Evolutionary conservation across 1,140 invertebrate species (phyloP).

Genomic region (Daktulosphaira vitifoliae): DNA sequence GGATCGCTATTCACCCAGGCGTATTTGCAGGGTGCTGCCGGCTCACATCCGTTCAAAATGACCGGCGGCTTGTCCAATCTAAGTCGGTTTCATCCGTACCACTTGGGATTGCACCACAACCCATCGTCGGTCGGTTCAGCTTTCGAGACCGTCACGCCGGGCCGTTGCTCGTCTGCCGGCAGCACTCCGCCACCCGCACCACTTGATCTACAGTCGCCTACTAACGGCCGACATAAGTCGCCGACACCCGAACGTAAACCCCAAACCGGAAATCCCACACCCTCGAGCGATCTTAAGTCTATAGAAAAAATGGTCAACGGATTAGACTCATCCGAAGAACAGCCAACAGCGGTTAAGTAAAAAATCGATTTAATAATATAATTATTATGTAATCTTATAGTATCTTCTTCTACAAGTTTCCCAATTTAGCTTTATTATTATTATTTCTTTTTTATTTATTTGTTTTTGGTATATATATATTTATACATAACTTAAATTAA

Average conservation of each 20-base stretch:
- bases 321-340: conserved; percentile 50
- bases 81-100: conserved; percentile 43
- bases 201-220: conserved; percentile 34
- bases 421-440: too few relatives aligned
- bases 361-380: too few relatives aligned
- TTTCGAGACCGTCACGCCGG: conserved; percentile 74
- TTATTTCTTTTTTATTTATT: too few relatives aligned
- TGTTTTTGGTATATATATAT: too few relatives aligned
- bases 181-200: conserved; percentile 26
- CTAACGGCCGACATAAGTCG: conserved; percentile 22
- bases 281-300: conserved; percentile 70
- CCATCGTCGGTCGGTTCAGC: conserved; percentile 60
- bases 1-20: conserved; percentile 54
- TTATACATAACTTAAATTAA: too few relatives aligned
- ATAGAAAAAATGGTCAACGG: conserved; percentile 97
- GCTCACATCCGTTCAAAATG: conserved; percentile 45
- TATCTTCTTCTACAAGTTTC: too few relatives aligned
- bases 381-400: too few relatives aligned
- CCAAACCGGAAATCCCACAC: conserved; percentile 17
- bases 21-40: conserved; percentile 47
- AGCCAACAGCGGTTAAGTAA: conserved; percentile 13
- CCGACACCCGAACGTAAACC: conserved; percentile 28
- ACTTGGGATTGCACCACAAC: conserved; percentile 12
- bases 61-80: conserved; percentile 43
- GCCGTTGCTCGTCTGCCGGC: conserved; percentile 41